Evolutionary conservation across 2,797 vertebrate genomes (phyloP), one percentile per base, ranked within the genome.

Genomic region (Anguilla obscura): DNA sequence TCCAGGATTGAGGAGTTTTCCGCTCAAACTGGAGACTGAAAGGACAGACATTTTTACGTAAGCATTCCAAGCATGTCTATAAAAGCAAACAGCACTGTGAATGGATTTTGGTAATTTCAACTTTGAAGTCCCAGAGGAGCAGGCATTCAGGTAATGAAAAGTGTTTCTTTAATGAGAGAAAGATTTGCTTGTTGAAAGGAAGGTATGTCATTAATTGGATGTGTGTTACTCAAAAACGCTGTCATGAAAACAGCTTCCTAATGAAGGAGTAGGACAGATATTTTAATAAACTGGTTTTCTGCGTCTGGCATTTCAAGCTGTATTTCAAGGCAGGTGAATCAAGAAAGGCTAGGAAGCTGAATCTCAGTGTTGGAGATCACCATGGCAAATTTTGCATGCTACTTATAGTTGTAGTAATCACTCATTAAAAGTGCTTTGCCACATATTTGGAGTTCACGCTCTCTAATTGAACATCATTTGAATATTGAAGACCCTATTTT

Each of bases 31-130:
- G 24, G 12, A 24, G n/a, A 86, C 12, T 21, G 14, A 45, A 24
- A 14, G 12, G 3, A 7, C n/a, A 16, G 27, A n/a, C 71, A 36
- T 33, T 21, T 33, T 21, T 56, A 4, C 48, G 12, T 50, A 4
- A 40, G 85, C 58, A 40, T 79, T 79, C 66, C 66, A 27, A 33
- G 21, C 50, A 24, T 36, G 83, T 60, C 48, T 84, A 50, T 88
- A 82, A 63, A 24, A 84, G 69, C 76, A 56, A 6, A 87, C 82
- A 63, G 63, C 82, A 87, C 82, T 9, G 0, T 56, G 45, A 18
- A 4, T 90, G 92, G 71, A 58, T 85, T 80, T 92, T 90, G 89
- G 89, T 95, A 87, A 94, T 90, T 90, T 60, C 90, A 48, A 56
- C 48, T 76, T 69, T 63, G 58, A 60, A 80, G n/a, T 86, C 84